Evolutionary conservation across 1,140 invertebrate species (phyloP), one percentile per base, ranked within the genome.

Genomic region (Megalopta genalis): DNA sequence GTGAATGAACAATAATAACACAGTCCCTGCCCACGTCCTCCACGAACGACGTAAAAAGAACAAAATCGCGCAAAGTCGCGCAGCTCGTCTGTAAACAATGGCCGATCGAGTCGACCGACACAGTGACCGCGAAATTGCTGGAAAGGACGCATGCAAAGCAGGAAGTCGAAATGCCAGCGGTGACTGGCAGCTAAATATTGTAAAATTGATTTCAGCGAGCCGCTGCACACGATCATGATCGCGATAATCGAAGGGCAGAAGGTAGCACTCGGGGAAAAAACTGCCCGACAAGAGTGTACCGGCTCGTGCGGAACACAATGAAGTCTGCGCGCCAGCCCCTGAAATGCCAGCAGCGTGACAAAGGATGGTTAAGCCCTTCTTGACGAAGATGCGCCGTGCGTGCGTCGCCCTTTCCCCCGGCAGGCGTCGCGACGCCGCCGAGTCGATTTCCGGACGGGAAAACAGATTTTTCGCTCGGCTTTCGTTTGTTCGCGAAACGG

Each of bases 361-460:
- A 90, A 89, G 89, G 83, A 82, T 86, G 88, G 86, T 90, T 90
- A 90, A 90, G 84, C 87, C 88, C 87, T 90, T 86, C 89, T 90
- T 81, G 79, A 87, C 86, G 88, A 89, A 89, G 88, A 90, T 88
- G 87, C 87, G 87, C 79, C 84, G 80, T 86, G 86, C 85, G 66
- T 49, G 62, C 25, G 80, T 81, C 82, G 77, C 80, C 79, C 75
- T 82, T 63, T 14, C 75, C 49, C 18, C 7, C 54, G 60, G 81
- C 74, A 85, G 73, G 69, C 85, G 70, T 76, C 80, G 74, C 63
- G 73, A 68, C 77, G 77, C 66, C n/a, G 27, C 25, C 2, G 2
- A 77, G 74, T 42, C 39, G 14, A 46, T 46, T 46, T 46, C 42
- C 42, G 10, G 42, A 46, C 14, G 2, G 18, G 16, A 52, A 52